Conservation (phyloP, 2,113 vertebrate species). For the Sphaerodactylus townsendi region DNA sequence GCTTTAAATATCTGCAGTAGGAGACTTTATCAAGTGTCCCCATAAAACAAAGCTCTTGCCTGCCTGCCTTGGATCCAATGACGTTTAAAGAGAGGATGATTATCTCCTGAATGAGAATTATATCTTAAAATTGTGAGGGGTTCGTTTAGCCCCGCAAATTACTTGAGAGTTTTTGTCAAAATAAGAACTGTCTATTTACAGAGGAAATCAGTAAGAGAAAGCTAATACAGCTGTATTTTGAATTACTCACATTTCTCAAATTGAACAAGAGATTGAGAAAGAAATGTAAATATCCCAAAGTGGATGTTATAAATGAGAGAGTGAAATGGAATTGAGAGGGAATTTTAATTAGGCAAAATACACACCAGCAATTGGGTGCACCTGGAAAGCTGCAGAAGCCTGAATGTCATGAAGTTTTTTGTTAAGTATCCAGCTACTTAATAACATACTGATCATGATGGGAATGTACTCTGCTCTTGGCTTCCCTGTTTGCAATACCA, state of each 20-base stretch:
- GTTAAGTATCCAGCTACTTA: not conserved
- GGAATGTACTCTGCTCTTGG: slow-evolving; percentile 39
- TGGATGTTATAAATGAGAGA: not conserved
- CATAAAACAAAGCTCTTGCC: not conserved
- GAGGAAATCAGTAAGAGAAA: not conserved
- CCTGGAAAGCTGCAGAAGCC: slow-evolving; percentile 4
- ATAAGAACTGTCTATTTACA: not conserved
- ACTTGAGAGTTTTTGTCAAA: not conserved
- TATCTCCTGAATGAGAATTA: not conserved
- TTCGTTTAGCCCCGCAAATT: not conserved
- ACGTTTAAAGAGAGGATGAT: not conserved
- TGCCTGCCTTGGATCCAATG: not conserved
- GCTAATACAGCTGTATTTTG: not conserved
- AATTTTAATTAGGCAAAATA: slow-evolving; percentile 12
- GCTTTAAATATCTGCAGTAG: no score
- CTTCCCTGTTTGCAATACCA: slow-evolving; percentile 6
- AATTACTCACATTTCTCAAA: not conserved
- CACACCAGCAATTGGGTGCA: not conserved
- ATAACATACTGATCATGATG: slow-evolving; percentile 22
- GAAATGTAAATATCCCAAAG: not conserved
- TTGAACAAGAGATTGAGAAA: not conserved
- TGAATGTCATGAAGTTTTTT: not conserved
- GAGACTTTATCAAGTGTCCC: not conserved
- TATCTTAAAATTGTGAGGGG: not conserved
- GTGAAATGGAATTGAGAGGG: not conserved